Base-by-base conservation (phyloP, 2,888 invertebrate species). In the Pristionchus entomophagus region DNA sequence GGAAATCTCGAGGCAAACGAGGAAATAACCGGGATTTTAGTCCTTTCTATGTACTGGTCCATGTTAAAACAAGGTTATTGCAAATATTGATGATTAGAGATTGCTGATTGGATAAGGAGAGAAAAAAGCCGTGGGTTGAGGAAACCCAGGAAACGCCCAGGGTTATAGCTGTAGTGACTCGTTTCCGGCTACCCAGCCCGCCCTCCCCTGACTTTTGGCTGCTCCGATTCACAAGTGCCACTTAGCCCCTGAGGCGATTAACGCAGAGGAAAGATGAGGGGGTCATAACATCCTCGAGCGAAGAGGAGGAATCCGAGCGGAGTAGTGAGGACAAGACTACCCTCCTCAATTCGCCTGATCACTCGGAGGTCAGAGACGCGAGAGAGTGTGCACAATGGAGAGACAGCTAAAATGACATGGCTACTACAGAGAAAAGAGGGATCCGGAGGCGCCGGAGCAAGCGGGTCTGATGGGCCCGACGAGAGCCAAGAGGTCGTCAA, bases 211-310 rank as follows among this genome's bases (percentile, higher is more conserved):
- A n/a, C 19, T 22, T n/a, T n/a, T 29, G 29, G 3, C 62, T 62
- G 62, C 62, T n/a, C n/a, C n/a, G n/a, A n/a, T n/a, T n/a, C n/a
- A 62, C 62, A 62, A 62, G 62, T 62, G 29, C 29, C 62, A 62
- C 62, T 62, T 62, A 62, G 62, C n/a, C n/a, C n/a, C n/a, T n/a
- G n/a, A n/a, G n/a, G n/a, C n/a, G n/a, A n/a, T n/a, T n/a, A n/a
- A n/a, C n/a, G n/a, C 62, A 62, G 69, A 19, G 22, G 69, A 38
- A 19, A 38, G 32, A 22, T 38, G 69, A 69, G n/a, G n/a, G n/a
- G 69, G 69, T 69, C 69, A 69, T 69, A 69, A 69, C 69, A 69
- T 69, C 69, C 69, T 69, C 38, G 69, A 69, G 69, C 38, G n/a
- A n/a, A n/a, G n/a, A n/a, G n/a, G n/a, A n/a, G n/a, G n/a, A n/a